A percentile compares a stretch with the other conserved stretches of the same genome.
phyloP scores from a whole-genome alignment of 1,140 invertebrate genomes.

The Drosophila biarmipes region DNA sequence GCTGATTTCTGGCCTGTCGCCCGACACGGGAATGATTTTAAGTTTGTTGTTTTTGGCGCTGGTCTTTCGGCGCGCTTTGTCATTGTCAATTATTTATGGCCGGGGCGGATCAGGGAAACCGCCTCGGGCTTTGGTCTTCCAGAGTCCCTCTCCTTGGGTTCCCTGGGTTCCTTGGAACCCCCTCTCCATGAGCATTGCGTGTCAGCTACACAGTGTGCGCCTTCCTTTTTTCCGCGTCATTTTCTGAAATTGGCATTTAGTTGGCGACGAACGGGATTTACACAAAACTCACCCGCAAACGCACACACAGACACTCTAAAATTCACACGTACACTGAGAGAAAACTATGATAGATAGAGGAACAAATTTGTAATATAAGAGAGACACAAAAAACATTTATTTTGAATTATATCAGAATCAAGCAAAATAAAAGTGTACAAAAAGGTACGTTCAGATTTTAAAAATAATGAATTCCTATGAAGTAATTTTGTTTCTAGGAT shows the following conservation, averaged over 20 bases:
- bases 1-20: slow-evolving; percentile 34
- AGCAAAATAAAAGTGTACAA: too few species aligned
- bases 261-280: slow-evolving; percentile 77
- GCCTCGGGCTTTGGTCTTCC: slow-evolving; percentile 52
- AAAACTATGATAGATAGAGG: neutral
- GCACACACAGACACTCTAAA: slow-evolving; percentile 12
- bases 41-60: slow-evolving; percentile 69
- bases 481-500: too few species aligned
- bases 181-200: slow-evolving; percentile 40
- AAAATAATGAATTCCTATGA: too few species aligned
- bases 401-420: too few species aligned
- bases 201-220: slow-evolving; percentile 43
- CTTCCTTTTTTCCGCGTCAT: slow-evolving; percentile 76
- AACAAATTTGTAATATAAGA: too few species aligned
- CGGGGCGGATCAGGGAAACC: slow-evolving; percentile 22
- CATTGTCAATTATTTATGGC: slow-evolving; percentile 69
- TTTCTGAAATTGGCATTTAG: slow-evolving; percentile 82
- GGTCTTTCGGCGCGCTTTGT: slow-evolving; percentile 61
- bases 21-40: slow-evolving; percentile 79
- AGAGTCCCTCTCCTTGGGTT: neutral
- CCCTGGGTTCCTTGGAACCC: neutral
- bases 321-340: slow-evolving; percentile 41
- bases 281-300: slow-evolving; percentile 52
- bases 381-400: too few species aligned
- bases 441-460: too few species aligned